Base-by-base conservation (phyloP, 2,888 invertebrate genomes). In the Pilophorus perplexus region DNA sequence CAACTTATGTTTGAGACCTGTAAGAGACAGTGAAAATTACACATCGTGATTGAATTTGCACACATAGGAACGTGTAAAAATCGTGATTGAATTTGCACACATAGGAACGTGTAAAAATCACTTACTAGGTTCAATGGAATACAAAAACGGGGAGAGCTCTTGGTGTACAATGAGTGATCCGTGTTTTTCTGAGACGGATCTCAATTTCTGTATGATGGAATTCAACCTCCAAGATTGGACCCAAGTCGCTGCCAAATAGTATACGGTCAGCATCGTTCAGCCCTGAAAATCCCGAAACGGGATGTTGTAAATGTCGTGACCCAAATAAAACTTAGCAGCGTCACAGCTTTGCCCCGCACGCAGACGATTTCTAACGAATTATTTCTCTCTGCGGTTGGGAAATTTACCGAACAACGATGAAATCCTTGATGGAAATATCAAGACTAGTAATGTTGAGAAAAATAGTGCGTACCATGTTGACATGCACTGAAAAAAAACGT, bases 181-280 rank as follows among this genome's bases (percentile, higher is more conserved):
- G 67, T 73, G 72, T 25, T 72, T 72, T 25, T 72, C 65, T 6
- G 72, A 68, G 33, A 74, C 68, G 25, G 72, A 68, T 42, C 83
- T 81, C 54, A 91, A 81, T 73, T 87, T 86, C 73, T 83, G 82
- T 74, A 84, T 83, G 69, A 90, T 82, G 23, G 85, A 83, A 59
- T 85, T 83, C 70, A 90, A 82, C 64, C 88, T 82, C 87, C 89
- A 88, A 75, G 89, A 86, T 78, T 90, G 90, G 72, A 90, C 79
- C 77, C 88, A 85, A 70, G 91, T 91, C 74, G 90, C 87, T 75
- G 89, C 86, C 79, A 89, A 86, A 77, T 91, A 91, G 78, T 87
- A 89, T 60, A 91, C 79, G 38, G 91, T 90, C 74, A 91, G 82
- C 76, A 91, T 68, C 28, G 28, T 52, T 50, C 22, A 27, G 33